A percentile compares a stretch with the other conserved stretches of the same genome.
phyloP scores from a whole-genome alignment of 2,888 invertebrate genomes.

The Drosophila nigritarsus region DNA sequence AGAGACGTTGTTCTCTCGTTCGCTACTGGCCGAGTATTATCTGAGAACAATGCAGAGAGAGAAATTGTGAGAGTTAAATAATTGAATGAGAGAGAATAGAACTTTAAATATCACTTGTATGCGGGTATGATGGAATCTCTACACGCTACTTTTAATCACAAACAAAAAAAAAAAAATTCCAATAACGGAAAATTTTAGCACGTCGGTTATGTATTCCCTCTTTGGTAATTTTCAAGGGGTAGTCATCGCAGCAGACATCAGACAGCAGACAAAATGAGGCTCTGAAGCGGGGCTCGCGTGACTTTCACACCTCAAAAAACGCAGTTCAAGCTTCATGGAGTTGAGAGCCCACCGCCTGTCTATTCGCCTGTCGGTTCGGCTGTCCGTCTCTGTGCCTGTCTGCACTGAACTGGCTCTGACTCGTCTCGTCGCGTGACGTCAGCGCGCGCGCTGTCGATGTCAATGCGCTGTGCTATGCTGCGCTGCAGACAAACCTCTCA shows the following conservation, averaged over 20 bases:
- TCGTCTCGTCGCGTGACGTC: slow-evolving; percentile 57
- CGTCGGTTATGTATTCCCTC: not conserved
- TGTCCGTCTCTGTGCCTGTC: slow-evolving; percentile 4
- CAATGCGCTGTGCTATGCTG: slow-evolving; percentile 64
- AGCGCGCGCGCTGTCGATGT: slow-evolving; percentile 58
- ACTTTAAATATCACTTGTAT: not conserved
- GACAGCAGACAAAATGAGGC: slow-evolving; percentile 1
- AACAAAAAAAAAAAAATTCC: not conserved
- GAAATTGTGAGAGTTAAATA: not conserved
- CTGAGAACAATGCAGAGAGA: not conserved
- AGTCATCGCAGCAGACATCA: not conserved
- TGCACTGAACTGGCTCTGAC: slow-evolving; percentile 21
- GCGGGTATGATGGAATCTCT: not conserved
- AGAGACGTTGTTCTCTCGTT: not conserved
- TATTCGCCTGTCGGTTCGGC: not conserved
- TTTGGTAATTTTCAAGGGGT: not conserved
- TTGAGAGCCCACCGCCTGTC: slow-evolving; percentile 32
- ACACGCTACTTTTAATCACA: not conserved
- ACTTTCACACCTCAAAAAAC: slow-evolving; percentile 74
- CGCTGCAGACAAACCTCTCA: slow-evolving; percentile 56
- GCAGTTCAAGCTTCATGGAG: slow-evolving; percentile 48
- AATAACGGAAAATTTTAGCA: no score
- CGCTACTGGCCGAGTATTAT: not conserved
- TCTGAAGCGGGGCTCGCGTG: slow-evolving; percentile 57
- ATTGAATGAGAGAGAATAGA: not conserved